Conservation (phyloP, 2,113 vertebrate species). For the Litocranius walleri region DNA sequence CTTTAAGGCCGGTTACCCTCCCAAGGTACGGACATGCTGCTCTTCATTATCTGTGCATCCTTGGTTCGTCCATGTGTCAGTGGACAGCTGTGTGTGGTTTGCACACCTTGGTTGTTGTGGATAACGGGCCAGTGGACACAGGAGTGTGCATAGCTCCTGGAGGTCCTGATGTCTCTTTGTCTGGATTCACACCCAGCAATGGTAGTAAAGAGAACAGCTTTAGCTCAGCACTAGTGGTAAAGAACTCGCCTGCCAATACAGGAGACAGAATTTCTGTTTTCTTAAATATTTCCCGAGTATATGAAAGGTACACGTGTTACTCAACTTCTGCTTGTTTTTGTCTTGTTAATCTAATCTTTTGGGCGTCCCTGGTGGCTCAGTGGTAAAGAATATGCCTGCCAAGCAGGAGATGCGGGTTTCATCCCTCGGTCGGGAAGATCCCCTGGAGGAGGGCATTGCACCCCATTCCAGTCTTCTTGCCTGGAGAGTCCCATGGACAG, state of each 20-base stretch:
- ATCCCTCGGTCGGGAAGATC: not conserved
- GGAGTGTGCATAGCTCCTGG: not conserved
- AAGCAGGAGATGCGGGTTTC: not conserved
- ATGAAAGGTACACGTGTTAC: not conserved
- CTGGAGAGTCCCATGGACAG: not conserved
- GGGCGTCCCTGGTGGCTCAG: not conserved
- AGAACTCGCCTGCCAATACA: not conserved
- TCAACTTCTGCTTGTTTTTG: not conserved
- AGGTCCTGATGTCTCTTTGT: not conserved
- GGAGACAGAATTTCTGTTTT: not conserved
- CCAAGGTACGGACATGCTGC: fast-evolving
- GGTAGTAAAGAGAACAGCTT: not conserved
- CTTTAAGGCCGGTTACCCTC: not conserved
- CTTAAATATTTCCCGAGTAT: not conserved
- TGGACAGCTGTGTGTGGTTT: not conserved
- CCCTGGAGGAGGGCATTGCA: not conserved
- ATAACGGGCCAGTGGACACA: fast-evolving
- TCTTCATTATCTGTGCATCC: not conserved
- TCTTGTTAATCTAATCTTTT: not conserved
- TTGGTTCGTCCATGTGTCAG: fast-evolving
- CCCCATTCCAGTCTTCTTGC: not conserved
- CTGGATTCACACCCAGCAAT: not conserved
- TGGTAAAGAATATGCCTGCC: not conserved
- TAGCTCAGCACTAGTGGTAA: not conserved
- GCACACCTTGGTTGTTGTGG: not conserved